These are phyloP conservation scores for Heliconius nattereri DNA, from an alignment of 1,140 invertebrate species.

Conservation along the genomic window DNA sequence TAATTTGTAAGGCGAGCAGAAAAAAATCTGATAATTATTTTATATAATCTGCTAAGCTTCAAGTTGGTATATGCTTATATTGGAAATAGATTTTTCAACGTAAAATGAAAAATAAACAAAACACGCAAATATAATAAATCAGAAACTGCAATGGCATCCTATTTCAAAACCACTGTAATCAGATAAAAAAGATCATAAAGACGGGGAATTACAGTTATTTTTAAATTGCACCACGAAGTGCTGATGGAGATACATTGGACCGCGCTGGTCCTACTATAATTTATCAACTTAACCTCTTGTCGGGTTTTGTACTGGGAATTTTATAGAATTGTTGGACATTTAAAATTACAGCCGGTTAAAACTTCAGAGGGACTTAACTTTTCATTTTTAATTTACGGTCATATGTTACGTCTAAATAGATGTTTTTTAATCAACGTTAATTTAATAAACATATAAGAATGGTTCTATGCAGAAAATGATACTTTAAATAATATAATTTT, in stretches of 20 bases:
- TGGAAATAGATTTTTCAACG: background rate
- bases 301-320: conserved; percentile 58
- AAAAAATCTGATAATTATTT: background rate
- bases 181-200: conserved; percentile 44
- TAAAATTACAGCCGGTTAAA: conserved; percentile 47
- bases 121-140: conserved; percentile 7
- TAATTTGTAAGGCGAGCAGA: background rate
- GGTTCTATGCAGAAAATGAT: background rate
- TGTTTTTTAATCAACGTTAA: background rate
- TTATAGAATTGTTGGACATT: conserved; percentile 47
- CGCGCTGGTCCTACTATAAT: conserved; percentile 52
- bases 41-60: background rate
- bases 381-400: conserved; percentile 23
- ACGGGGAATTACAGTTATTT: conserved; percentile 55
- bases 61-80: background rate
- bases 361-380: conserved; percentile 29
- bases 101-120: background rate
- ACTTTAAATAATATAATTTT: background rate
- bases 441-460: background rate
- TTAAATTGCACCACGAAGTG: conserved; percentile 60
- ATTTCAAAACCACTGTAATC: conserved; percentile 23
- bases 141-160: conserved; percentile 7
- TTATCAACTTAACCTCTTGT: conserved; percentile 67
- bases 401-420: background rate
- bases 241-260: conserved; percentile 71